Evolutionary conservation across 2,113 vertebrate genomes (phyloP).

Genomic region (Rhinopithecus roxellana): DNA sequence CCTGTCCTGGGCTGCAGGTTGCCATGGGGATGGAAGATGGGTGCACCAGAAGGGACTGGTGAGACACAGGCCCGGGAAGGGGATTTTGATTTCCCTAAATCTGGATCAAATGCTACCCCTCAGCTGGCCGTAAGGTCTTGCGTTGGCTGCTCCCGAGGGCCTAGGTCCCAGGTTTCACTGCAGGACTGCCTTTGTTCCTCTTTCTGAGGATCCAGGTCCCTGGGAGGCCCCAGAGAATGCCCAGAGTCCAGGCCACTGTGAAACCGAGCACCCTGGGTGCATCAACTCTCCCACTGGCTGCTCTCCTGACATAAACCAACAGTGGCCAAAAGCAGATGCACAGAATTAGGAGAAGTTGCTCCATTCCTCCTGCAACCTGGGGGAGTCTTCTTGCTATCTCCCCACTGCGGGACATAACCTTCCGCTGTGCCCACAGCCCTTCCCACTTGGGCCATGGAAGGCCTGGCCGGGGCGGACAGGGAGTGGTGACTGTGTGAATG

Average conservation of each 20-base stretch:
- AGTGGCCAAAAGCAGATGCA: neutral
- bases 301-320: neutral
- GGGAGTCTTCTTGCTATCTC: neutral
- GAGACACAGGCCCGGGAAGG: fast-evolving
- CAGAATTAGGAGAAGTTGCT: neutral
- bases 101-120: fast-evolving
- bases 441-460: neutral
- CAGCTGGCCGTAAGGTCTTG: neutral
- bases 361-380: neutral
- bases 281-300: neutral
- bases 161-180: neutral
- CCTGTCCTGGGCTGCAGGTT: neutral
- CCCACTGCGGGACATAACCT: fast-evolving
- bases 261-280: fast-evolving
- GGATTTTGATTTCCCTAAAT: too few relatives aligned
- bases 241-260: neutral
- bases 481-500: too few relatives aligned
- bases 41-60: neutral
- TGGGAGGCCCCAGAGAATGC: neutral
- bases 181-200: too few relatives aligned
- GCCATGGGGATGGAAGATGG: neutral
- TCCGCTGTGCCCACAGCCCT: neutral
- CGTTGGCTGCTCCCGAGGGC: fast-evolving
- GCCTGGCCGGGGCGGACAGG: fast-evolving
- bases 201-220: neutral